Conservation (phyloP, 2,797 vertebrate species). For the Ataeniobius toweri region DNA sequence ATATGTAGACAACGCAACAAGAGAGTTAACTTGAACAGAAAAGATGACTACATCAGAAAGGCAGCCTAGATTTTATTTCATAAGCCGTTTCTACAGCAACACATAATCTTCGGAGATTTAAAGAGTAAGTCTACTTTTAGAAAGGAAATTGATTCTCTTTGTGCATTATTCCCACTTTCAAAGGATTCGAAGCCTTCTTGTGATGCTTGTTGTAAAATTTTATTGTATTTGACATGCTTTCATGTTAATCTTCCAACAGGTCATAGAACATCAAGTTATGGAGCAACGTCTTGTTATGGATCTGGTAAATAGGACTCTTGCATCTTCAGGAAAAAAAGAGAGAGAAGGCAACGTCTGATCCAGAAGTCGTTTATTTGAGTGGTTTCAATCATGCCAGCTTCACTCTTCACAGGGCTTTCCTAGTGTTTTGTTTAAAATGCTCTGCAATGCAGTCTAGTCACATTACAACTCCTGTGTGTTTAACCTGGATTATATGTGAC, state of each 20-base stretch:
- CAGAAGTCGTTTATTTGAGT: neutral
- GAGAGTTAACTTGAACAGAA: conserved; percentile 9
- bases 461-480: neutral
- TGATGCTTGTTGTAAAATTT: conserved; percentile 11
- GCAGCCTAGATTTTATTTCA: conserved; percentile 29
- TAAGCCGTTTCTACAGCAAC: conserved; percentile 27
- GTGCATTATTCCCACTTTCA: conserved; percentile 35
- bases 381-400: neutral
- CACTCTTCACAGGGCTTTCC: neutral
- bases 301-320: neutral
- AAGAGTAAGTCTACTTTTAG: conserved; percentile 11
- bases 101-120: conserved; percentile 21
- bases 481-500: neutral
- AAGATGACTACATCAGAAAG: conserved; percentile 23
- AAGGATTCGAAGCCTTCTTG: conserved; percentile 8
- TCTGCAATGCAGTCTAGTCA: neutral
- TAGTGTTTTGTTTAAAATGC: neutral
- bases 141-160: conserved; percentile 19
- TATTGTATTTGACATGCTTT: conserved; percentile 15
- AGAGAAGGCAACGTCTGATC: neutral
- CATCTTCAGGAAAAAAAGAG: neutral
- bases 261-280: conserved; percentile 3
- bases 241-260: conserved; percentile 18
- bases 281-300: conserved; percentile 9
- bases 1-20: conserved; percentile 10